These are phyloP conservation scores for Ramphastos sulfuratus DNA, from an alignment of 2,113 vertebrate species.

Conservation along the genomic window DNA sequence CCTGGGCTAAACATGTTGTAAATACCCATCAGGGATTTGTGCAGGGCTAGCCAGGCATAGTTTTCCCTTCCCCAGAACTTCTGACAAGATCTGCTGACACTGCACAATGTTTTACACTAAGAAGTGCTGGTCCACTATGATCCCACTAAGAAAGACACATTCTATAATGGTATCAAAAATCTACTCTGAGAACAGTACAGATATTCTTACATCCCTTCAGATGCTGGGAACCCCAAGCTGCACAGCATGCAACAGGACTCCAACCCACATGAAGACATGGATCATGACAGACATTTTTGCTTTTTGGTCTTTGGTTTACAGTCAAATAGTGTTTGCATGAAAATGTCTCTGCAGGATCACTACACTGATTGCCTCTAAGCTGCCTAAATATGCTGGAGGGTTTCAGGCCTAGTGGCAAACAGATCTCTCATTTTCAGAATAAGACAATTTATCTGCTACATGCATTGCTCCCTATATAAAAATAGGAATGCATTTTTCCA, in stretches of 20 bases:
- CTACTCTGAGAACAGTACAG: background rate
- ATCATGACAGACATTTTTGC: background rate
- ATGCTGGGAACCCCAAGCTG: background rate
- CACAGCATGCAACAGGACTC: background rate
- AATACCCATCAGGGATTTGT: background rate
- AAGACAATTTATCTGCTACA: background rate
- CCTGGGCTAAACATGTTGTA: background rate
- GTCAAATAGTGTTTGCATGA: background rate
- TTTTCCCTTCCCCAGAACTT: background rate
- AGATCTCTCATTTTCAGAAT: background rate
- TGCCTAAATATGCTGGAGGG: background rate
- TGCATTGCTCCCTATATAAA: background rate
- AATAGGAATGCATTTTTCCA: background rate
- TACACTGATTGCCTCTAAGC: background rate
- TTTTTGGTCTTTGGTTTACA: background rate
- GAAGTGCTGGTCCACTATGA: background rate
- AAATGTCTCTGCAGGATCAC: background rate
- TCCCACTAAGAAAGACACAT: background rate
- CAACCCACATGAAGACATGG: background rate
- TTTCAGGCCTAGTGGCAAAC: background rate
- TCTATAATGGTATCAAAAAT: background rate
- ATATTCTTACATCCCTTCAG: background rate
- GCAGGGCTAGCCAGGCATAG: background rate
- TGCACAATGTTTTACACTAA: background rate
- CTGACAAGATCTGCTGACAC: background rate